Percentiles rank a stretch among this genome's conserved stretches.
These are phyloP conservation scores for Cryptocephalus moraei DNA, from an alignment of 2,888 invertebrate genomes.

Conservation along the genomic window DNA sequence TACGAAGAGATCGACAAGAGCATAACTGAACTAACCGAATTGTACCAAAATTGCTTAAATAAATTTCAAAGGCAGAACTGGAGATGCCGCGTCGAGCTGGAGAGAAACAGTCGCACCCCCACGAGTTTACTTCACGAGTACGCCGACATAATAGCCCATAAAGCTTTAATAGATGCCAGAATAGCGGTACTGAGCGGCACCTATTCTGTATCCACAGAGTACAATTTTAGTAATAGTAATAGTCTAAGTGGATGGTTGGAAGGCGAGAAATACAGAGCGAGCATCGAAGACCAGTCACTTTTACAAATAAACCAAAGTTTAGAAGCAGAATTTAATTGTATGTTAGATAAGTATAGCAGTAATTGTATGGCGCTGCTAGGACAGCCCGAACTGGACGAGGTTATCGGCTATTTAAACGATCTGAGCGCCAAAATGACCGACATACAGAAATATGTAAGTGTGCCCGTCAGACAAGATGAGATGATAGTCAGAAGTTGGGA, in stretches of 20 bases:
- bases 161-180: constrained; percentile 66
- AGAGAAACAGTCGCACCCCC: constrained; percentile 37
- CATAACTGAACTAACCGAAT: constrained; percentile 54
- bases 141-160: constrained; percentile 62
- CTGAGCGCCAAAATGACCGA: constrained; percentile 22
- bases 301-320: constrained; percentile 42
- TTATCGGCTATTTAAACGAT: constrained; percentile 23
- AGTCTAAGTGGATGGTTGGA: constrained; percentile 26
- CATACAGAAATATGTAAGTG: constrained; percentile 20
- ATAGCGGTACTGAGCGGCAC: constrained; percentile 55
- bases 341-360: constrained; percentile 46
- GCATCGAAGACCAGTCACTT: constrained; percentile 40
- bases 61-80: constrained; percentile 44
- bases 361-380: constrained; percentile 47
- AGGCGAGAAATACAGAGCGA: constrained; percentile 31
- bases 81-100: constrained; percentile 39
- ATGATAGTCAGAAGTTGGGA: constrained; percentile 37
- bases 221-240: constrained; percentile 1
- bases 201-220: constrained; percentile 10
- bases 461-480: constrained; percentile 17
- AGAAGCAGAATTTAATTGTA: constrained; percentile 57
- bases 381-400: constrained; percentile 24
- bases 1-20: constrained; percentile 63
- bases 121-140: constrained; percentile 51
- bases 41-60: constrained; percentile 55